These are phyloP conservation scores for Phenganax subtilis DNA, from an alignment of 92 coral and sea anemone genomes.

Conservation along the genomic window DNA sequence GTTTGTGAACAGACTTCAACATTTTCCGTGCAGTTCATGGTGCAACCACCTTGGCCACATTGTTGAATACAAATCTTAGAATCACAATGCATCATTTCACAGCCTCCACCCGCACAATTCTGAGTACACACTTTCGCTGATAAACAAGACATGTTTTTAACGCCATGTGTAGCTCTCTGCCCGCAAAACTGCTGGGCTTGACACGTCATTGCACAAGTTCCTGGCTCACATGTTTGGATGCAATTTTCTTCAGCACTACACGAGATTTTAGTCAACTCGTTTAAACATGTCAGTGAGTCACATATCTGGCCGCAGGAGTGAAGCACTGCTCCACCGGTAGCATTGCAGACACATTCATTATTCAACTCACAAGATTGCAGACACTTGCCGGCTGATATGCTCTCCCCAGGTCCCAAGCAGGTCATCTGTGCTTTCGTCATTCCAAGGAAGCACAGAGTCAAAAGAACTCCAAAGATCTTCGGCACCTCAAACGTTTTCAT, in stretches of 20 bases:
- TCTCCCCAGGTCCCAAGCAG: too few species aligned
- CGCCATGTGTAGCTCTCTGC: conserved; percentile 16
- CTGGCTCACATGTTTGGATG: conserved; percentile 7
- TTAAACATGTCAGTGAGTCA: not conserved
- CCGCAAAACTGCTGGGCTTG: not conserved
- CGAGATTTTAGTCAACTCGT: not conserved
- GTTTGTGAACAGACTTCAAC: conserved; percentile 70
- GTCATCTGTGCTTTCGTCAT: too few species aligned
- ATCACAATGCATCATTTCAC: conserved; percentile 26
- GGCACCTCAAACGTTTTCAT: too few species aligned
- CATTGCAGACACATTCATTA: too few species aligned
- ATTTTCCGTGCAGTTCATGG: conserved; percentile 73
- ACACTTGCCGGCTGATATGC: too few species aligned
- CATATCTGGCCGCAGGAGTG: conserved; percentile 15
- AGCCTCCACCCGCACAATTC: conserved; percentile 3
- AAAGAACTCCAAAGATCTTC: too few species aligned
- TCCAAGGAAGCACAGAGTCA: too few species aligned
- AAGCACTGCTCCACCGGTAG: not conserved
- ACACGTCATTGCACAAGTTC: conserved; percentile 18
- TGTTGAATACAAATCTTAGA: conserved; percentile 10
- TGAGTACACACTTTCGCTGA: conserved; percentile 16
- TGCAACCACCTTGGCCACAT: conserved; percentile 50
- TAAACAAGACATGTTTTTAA: conserved; percentile 9
- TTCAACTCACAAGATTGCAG: too few species aligned
- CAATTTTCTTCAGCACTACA: conserved; percentile 11